phyloP scores from a whole-genome alignment of 2,797 vertebrate genomes.

The Vireo griseus region DNA sequence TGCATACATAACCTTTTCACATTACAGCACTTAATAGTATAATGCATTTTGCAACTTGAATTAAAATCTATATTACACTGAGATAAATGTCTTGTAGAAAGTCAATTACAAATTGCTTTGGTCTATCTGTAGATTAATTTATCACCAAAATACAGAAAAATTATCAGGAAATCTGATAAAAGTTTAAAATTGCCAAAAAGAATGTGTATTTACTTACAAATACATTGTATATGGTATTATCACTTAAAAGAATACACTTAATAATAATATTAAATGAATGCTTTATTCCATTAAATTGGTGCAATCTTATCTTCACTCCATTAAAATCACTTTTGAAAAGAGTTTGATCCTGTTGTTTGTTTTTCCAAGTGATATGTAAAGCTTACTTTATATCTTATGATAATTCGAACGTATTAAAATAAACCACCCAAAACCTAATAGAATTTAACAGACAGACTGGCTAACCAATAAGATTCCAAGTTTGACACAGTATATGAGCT shows the following conservation, averaged over 20 bases:
- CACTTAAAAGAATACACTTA: neutral
- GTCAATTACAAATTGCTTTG: neutral
- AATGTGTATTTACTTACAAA: neutral
- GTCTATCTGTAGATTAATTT: slow-evolving; percentile 21
- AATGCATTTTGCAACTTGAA: neutral
- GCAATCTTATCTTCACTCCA: neutral
- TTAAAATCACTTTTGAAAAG: neutral
- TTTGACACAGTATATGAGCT: neutral
- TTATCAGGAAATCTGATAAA: neutral
- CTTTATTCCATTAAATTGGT: slow-evolving; percentile 20
- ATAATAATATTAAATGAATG: neutral
- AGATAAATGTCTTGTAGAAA: neutral
- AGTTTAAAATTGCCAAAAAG: neutral
- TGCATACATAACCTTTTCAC: neutral
- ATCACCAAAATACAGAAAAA: neutral
- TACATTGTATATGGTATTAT: neutral
- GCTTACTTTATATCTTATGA: neutral
- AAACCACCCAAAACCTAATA: neutral
- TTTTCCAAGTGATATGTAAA: neutral
- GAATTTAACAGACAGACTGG: neutral
- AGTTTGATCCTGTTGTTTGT: neutral
- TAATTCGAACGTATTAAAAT: neutral
- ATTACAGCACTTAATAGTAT: neutral
- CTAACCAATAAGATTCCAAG: neutral
- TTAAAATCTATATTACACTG: neutral